Evolutionary conservation across 2,888 invertebrate genomes (phyloP), one percentile per base, ranked within the genome.

Genomic region (Pyrochroa serraticornis): DNA sequence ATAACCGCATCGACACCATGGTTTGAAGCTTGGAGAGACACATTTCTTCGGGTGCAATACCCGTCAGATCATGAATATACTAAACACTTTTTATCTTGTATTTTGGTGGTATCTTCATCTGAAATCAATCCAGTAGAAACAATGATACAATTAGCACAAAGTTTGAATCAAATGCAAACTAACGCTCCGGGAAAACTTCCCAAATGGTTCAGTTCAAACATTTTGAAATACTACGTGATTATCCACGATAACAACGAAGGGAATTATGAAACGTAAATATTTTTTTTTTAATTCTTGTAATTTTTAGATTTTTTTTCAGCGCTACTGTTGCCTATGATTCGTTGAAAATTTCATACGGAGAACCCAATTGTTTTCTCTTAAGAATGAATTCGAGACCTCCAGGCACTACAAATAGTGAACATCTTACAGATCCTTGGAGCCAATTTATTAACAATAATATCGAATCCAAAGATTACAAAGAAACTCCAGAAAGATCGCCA

Each of bases 31-130:
- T 98, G 96, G 93, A 85, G 96, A 70, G 94, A 95, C 70, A 91
- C 91, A 30, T 97, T 97, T 79, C 82, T 95, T 39, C 88, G 90
- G 73, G 88, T 94, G 58, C 89, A 93, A 75, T 92, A 91, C 76
- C 92, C 93, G 10, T 90, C 92, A 3, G 97, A 98, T 75, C 97
- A 98, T 82, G 99, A 99, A 80, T 98, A 95, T 75, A 91, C 95
- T 0, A 92, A 92, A 73, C 94, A 95, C 78, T 91, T 91, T 73
- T 76, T 94, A 48, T 91, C 91, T 8, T 94, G 94, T 76, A 85
- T 93, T 71, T 84, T 93, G 69, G 88, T 91, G 8, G 84, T 88
- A 12, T 87, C 89, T 13, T 87, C 90, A 32, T 80, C 83, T 32
- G 92, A 92, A 77, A 85, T 87, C 0, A 87, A 88, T 81, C 91